Percentiles rank a stretch among this genome's conserved stretches.
phyloP scores from a whole-genome alignment of 2,888 invertebrate species.

The Cephus runcator region DNA sequence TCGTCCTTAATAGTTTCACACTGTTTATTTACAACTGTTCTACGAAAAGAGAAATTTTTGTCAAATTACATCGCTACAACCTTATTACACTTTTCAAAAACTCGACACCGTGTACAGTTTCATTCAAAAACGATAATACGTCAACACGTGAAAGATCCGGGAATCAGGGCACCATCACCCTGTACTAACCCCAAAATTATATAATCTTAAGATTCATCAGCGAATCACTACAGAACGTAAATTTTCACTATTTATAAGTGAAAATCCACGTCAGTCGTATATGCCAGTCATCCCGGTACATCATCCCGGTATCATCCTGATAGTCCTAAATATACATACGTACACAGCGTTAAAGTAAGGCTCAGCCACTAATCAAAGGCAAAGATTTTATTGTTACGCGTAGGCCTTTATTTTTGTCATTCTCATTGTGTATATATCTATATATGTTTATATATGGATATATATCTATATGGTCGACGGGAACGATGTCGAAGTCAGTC shows the following conservation, averaged over 20 bases:
- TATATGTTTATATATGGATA: too few species aligned
- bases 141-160: background rate
- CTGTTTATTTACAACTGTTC: background rate
- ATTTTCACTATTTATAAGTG: background rate
- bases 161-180: background rate
- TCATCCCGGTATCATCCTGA: background rate
- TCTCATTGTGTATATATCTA: background rate
- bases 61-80: background rate
- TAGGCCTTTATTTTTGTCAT: background rate
- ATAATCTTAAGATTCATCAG: background rate
- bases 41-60: background rate
- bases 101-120: background rate
- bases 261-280: background rate
- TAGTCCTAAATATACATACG: background rate
- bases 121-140: background rate
- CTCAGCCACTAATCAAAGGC: background rate
- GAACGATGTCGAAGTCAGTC: background rate
- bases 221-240: background rate
- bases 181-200: background rate
- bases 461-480: background rate
- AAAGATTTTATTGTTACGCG: background rate
- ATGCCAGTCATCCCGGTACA: background rate
- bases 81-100: background rate
- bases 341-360: background rate
- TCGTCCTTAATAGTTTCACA: background rate